These are phyloP conservation scores for Aporophyla lueneburgensis DNA, from an alignment of 2,888 invertebrate species.

Conservation along the genomic window DNA sequence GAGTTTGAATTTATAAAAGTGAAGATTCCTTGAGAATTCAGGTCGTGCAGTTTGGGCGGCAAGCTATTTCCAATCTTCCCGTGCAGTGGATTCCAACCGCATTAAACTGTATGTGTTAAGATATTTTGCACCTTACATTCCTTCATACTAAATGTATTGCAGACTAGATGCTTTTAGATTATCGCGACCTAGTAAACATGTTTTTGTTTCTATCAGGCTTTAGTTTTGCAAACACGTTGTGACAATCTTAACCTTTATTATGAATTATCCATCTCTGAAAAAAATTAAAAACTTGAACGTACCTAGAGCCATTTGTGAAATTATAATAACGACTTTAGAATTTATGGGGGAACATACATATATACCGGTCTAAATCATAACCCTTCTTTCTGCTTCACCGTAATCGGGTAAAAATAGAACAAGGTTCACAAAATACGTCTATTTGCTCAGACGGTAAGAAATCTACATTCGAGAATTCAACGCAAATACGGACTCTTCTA, in stretches of 20 bases:
- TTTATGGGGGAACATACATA: no score
- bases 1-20: constrained; percentile 68
- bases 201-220: constrained; percentile 14
- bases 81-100: constrained; percentile 70
- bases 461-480: constrained; percentile 32
- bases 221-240: neutral
- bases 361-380: no score
- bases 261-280: neutral
- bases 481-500: constrained; percentile 24
- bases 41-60: constrained; percentile 81
- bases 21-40: constrained; percentile 75
- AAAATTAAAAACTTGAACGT: no score
- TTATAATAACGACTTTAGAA: no score
- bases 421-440: constrained; percentile 22
- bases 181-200: neutral
- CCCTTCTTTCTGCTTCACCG: no score
- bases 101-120: constrained; percentile 53
- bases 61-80: constrained; percentile 85
- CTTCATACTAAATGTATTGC: constrained; percentile 4
- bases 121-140: constrained; percentile 52
- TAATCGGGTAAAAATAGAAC: neutral
- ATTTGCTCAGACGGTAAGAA: constrained; percentile 30
- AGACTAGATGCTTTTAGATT: constrained; percentile 1
- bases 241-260: constrained; percentile 18
- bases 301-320: no score